Evolutionary conservation across 2,113 vertebrate species (phyloP).

Genomic region (Dolichallabes microphthalmus): DNA sequence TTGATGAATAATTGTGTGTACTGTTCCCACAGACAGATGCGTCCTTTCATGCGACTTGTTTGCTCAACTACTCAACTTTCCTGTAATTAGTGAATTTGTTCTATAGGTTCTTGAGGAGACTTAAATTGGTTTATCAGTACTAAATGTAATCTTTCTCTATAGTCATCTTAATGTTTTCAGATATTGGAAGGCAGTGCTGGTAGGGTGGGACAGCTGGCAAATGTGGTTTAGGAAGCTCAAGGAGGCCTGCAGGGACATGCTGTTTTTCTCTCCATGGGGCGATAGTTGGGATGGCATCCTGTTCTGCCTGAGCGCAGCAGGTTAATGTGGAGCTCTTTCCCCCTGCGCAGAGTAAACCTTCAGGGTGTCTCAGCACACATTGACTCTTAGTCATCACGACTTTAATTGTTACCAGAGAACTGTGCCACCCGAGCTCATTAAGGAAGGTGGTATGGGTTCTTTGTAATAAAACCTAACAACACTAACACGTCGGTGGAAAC

Average conservation of each 20-base stretch:
- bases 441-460: not conserved
- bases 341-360: conserved; percentile 27
- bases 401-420: conserved; percentile 35
- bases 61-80: not conserved
- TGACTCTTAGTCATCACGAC: conserved; percentile 22
- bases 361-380: conserved; percentile 25
- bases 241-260: conserved; percentile 40
- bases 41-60: not conserved
- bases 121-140: conserved; percentile 2
- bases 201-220: conserved; percentile 40
- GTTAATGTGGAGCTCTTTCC: conserved; percentile 40
- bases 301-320: conserved; percentile 42
- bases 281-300: conserved; percentile 25
- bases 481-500: conserved; percentile 3
- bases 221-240: conserved; percentile 36
- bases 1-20: too few species aligned
- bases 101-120: not conserved
- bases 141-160: not conserved
- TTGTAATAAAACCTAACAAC: conserved; percentile 9
- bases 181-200: not conserved
- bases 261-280: conserved; percentile 37
- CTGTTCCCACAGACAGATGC: too few species aligned
- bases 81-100: not conserved
- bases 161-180: conserved; percentile 12
- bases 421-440: conserved; percentile 27